Base-by-base conservation (phyloP, 1,140 invertebrate species). In the Archivesica marissinica region DNA sequence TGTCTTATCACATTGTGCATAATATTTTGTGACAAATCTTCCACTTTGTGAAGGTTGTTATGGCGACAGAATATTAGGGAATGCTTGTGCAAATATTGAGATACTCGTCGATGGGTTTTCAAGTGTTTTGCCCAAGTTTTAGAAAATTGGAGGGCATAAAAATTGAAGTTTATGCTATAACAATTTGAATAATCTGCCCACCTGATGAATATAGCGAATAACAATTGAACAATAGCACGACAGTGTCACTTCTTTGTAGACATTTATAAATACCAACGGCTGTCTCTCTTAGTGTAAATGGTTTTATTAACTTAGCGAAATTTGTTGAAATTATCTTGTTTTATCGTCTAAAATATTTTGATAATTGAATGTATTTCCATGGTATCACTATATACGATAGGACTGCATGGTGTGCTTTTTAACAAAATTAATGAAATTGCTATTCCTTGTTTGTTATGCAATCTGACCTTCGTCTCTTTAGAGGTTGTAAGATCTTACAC, bases 11-110 rank as follows among this genome's bases (percentile, higher is more conserved):
- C 44, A 59, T 11, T 56, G 28, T 61, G 75, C 56, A 41, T 61
- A 77, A 77, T 41, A 77, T 77, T 77, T 77, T 59, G 75, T 54
- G 75, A 77, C 52, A 77, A 77, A 77, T 77, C 54, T 77, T 0
- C 50, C 75, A 61, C 54, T 56, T 61, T 59, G 30, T 30, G n/a
- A 30, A 23, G 41, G 75, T 77, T 41, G 75, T 38, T 54, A 77
- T 28, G 52, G 75, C 20, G 35, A 61, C 52, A 17, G 52, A 77
- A 77, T 61, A 61, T 77, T 44, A 41, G 56, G 47, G 54, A 44
- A 61, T 77, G 33, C 54, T 54, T 77, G 35, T 76, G 9, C 41
- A 72, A 72, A 72, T 72, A 52, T 30, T 17, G 66, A 44, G 66
- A 50, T 52, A 72, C 68, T 72, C 50, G 68, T 25, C 39, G 50